These are phyloP conservation scores for Cerceris ruficornis DNA, from an alignment of 2,888 invertebrate genomes.

Conservation along the genomic window DNA sequence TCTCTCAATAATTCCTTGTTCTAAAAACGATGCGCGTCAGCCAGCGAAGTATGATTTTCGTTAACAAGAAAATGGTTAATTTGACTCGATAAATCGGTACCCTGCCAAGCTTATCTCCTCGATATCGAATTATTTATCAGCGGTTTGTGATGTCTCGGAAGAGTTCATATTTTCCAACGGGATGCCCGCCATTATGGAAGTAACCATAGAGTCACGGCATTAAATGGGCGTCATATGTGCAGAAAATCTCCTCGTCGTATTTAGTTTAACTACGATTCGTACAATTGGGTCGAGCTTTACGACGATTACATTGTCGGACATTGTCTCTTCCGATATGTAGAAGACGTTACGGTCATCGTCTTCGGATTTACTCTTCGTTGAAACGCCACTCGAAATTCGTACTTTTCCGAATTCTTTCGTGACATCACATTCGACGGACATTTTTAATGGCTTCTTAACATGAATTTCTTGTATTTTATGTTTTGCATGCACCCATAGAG, in stretches of 20 bases:
- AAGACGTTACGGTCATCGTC: too few species aligned
- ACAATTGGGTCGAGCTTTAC: not conserved
- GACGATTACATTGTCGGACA: not conserved
- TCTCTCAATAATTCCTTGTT: not conserved
- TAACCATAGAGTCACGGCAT: slow-evolving; percentile 49
- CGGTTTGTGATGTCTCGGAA: slow-evolving; percentile 4
- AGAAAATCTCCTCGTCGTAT: slow-evolving; percentile 36
- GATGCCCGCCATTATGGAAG: slow-evolving; percentile 63
- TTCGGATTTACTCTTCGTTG: too few species aligned
- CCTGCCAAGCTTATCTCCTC: not conserved
- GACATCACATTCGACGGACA: too few species aligned
- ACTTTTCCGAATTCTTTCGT: too few species aligned
- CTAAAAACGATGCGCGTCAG: not conserved
- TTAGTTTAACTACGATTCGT: slow-evolving; percentile 25
- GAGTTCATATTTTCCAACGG: slow-evolving; percentile 56
- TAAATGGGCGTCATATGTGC: slow-evolving; percentile 56
- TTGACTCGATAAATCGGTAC: slow-evolving; percentile 2
- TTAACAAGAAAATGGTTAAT: not conserved
- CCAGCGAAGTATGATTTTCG: not conserved
- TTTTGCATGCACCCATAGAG: slow-evolving; percentile 12
- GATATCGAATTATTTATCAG: slow-evolving; percentile 19
- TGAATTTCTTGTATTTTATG: not conserved
- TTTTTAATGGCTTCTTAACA: too few species aligned
- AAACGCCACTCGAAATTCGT: too few species aligned
- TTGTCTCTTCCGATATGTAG: not conserved